Conservation (phyloP, 2,888 invertebrate genomes). For the Pristionchus fissidentatus region DNA sequence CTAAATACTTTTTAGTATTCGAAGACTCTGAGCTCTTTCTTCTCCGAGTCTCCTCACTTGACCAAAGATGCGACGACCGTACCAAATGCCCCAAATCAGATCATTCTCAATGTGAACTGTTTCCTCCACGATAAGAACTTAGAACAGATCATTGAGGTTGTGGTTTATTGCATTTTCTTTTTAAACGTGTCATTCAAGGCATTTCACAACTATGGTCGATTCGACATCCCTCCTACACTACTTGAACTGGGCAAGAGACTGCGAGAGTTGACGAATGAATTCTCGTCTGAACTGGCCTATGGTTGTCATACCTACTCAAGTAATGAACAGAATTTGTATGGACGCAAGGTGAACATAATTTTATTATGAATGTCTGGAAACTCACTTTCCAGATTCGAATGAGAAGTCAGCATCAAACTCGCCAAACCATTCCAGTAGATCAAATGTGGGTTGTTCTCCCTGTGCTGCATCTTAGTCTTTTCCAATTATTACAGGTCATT, state of each 20-base stretch:
- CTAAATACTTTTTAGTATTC: constrained; percentile 23
- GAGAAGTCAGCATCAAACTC: constrained; percentile 11
- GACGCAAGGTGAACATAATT: not conserved
- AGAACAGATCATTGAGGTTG: constrained; percentile 54
- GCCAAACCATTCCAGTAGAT: not conserved
- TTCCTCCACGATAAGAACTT: constrained; percentile 54
- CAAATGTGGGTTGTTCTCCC: not conserved
- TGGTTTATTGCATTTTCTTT: not conserved
- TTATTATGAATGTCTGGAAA: not conserved
- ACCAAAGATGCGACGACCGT: not conserved
- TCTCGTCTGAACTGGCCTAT: constrained; percentile 23
- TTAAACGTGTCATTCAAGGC: not conserved
- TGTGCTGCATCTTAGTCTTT: not conserved
- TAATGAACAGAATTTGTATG: constrained; percentile 12
- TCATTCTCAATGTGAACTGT: constrained; percentile 52
- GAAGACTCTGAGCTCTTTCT: not conserved
- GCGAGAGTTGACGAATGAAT: constrained; percentile 49
- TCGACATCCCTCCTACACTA: constrained; percentile 50
- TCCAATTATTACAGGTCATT: not conserved
- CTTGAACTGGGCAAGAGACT: constrained; percentile 54
- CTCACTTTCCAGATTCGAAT: not conserved
- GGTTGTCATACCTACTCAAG: constrained; percentile 7
- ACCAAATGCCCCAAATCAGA: constrained; percentile 9
- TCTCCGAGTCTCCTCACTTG: constrained; percentile 37
- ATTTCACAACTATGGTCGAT: constrained; percentile 48